A percentile compares a stretch with the other conserved stretches of the same genome.
Conservation (phyloP, 2,797 vertebrate genomes). For the Erpetoichthys calabaricus region DNA sequence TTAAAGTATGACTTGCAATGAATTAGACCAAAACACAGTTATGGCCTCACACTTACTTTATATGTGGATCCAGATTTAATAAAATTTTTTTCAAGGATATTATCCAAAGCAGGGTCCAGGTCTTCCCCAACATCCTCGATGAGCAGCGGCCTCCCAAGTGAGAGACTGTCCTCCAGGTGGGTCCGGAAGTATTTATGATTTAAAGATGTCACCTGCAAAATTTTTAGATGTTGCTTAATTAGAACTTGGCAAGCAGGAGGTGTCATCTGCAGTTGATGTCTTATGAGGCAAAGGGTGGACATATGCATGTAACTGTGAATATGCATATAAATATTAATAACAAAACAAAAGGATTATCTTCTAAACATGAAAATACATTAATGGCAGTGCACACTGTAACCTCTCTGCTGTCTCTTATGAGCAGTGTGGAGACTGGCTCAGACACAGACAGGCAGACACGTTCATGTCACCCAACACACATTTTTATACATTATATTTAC, state of each 20-base stretch:
- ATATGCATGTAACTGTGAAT: too few relatives aligned
- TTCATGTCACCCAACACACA: too few relatives aligned
- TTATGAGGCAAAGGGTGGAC: neutral
- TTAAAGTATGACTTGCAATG: too few relatives aligned
- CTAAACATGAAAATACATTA: too few relatives aligned
- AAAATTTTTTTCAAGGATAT: constrained; percentile 55
- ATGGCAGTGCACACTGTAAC: too few relatives aligned
- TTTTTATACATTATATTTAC: too few relatives aligned
- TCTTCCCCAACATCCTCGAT: constrained; percentile 54
- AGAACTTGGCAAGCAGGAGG: neutral
- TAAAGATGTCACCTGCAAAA: constrained; percentile 43
- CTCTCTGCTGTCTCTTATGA: too few relatives aligned
- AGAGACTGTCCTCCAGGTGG: constrained; percentile 47
- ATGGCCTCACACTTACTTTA: constrained; percentile 38
- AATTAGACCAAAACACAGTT: neutral
- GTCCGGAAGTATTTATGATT: constrained; percentile 55
- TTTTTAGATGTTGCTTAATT: neutral
- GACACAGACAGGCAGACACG: too few relatives aligned
- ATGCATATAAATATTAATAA: too few relatives aligned
- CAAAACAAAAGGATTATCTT: too few relatives aligned
- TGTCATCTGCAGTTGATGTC: neutral
- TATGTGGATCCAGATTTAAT: constrained; percentile 45
- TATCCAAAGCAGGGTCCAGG: constrained; percentile 50
- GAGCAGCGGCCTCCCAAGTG: constrained; percentile 47
- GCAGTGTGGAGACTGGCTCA: too few relatives aligned